A percentile compares a stretch with the other conserved stretches of the same genome.
Conservation (phyloP, 2,113 vertebrate species). For the Nerophis ophidion region DNA sequence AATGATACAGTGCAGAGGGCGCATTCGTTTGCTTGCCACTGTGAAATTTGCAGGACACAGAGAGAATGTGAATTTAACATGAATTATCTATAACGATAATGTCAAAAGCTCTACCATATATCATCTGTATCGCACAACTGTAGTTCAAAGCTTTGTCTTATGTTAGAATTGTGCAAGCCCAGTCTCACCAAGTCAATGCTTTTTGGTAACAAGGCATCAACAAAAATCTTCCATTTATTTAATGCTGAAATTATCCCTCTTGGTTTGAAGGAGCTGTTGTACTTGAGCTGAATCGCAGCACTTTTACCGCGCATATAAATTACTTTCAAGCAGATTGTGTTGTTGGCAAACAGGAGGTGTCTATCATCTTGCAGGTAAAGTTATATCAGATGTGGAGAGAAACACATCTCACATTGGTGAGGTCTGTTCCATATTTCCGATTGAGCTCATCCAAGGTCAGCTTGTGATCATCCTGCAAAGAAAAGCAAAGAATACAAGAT, state of each 20-base stretch:
- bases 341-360: not conserved
- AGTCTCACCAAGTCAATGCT: not conserved
- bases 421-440: slow-evolving; percentile 92
- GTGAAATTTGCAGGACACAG: no score
- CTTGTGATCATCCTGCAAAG: slow-evolving; percentile 90
- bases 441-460: slow-evolving; percentile 92
- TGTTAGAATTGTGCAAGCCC: not conserved
- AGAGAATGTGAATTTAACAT: no score
- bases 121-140: no score
- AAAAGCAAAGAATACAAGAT: slow-evolving; percentile 16
- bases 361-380: not conserved
- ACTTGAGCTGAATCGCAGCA: not conserved
- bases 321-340: not conserved
- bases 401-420: slow-evolving; percentile 77
- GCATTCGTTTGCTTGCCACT: no score
- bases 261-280: not conserved
- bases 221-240: no score
- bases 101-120: no score
- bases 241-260: not conserved
- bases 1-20: no score
- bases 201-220: no score
- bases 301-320: not conserved
- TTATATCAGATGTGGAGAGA: not conserved
- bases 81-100: no score
- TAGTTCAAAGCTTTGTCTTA: no score